These are phyloP conservation scores for Xanthia icteritia DNA, from an alignment of 2,888 invertebrate genomes.

Conservation along the genomic window DNA sequence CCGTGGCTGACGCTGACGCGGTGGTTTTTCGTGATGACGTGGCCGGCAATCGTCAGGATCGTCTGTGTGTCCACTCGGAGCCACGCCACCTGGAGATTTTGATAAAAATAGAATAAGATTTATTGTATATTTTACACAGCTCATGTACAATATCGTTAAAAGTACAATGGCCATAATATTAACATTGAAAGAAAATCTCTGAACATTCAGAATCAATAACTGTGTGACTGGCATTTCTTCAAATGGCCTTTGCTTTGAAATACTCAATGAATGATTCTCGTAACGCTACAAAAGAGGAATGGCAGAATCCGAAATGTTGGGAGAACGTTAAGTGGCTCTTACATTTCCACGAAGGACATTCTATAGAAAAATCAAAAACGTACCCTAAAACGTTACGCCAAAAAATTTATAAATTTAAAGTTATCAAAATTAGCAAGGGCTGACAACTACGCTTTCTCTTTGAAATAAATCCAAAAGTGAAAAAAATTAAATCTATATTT, in stretches of 20 bases:
- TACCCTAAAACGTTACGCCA: background rate
- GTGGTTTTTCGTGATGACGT: slow-evolving; percentile 97
- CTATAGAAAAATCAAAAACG: background rate
- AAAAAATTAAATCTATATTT: background rate
- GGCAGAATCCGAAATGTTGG: background rate
- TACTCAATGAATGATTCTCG: background rate
- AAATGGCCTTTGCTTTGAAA: background rate
- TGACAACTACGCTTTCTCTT: background rate
- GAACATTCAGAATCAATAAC: background rate
- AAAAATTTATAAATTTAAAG: slow-evolving; percentile 23
- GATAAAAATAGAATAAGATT: background rate
- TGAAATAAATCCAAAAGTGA: slow-evolving; percentile 18
- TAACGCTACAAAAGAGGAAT: background rate
- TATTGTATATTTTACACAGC: no score
- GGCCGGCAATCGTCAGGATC: slow-evolving; percentile 96
- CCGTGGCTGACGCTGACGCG: slow-evolving; percentile 95
- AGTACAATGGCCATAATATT: background rate
- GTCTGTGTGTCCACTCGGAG: slow-evolving; percentile 97
- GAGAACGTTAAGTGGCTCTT: background rate
- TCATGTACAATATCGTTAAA: no score
- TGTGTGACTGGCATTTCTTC: background rate
- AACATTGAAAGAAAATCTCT: background rate
- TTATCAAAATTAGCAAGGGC: slow-evolving; percentile 14
- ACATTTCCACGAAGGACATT: background rate
- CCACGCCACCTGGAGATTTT: slow-evolving; percentile 94